These are phyloP conservation scores for Eurystomus gularis DNA, from an alignment of 2,113 vertebrate genomes.

Conservation along the genomic window DNA sequence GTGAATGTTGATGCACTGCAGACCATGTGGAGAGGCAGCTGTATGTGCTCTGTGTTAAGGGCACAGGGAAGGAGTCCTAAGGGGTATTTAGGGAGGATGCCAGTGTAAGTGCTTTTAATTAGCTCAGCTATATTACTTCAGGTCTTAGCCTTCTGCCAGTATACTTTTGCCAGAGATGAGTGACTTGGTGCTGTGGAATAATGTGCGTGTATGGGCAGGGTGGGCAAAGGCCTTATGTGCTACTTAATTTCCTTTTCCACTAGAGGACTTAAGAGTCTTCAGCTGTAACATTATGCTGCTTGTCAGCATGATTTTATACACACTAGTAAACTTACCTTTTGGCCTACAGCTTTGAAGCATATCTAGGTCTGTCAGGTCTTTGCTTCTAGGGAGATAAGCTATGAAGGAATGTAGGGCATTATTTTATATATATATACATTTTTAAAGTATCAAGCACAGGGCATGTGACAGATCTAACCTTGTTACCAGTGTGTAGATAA, in stretches of 20 bases:
- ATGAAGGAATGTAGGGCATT: slow-evolving; percentile 19
- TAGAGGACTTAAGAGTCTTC: neutral
- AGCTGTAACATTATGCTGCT: neutral
- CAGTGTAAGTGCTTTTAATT: neutral
- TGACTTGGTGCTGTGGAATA: neutral
- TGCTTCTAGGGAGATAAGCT: slow-evolving; percentile 42
- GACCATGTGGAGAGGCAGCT: neutral
- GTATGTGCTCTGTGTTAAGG: neutral
- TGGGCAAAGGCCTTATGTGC: neutral
- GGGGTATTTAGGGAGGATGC: neutral
- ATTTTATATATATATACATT: neutral
- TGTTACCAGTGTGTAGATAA: slow-evolving; percentile 4
- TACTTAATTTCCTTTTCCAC: neutral
- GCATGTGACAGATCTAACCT: neutral
- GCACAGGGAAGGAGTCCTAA: neutral
- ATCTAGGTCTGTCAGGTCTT: neutral
- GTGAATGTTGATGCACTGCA: neutral
- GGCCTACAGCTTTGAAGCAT: neutral
- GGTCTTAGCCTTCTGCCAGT: neutral
- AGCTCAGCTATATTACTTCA: neutral
- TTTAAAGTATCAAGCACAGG: neutral
- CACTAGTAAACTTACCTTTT: neutral
- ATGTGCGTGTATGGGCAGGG: neutral
- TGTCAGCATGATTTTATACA: neutral
- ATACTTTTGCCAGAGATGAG: neutral